Evolutionary conservation across 2,113 vertebrate genomes (phyloP).

Genomic region (Proteles cristata): DNA sequence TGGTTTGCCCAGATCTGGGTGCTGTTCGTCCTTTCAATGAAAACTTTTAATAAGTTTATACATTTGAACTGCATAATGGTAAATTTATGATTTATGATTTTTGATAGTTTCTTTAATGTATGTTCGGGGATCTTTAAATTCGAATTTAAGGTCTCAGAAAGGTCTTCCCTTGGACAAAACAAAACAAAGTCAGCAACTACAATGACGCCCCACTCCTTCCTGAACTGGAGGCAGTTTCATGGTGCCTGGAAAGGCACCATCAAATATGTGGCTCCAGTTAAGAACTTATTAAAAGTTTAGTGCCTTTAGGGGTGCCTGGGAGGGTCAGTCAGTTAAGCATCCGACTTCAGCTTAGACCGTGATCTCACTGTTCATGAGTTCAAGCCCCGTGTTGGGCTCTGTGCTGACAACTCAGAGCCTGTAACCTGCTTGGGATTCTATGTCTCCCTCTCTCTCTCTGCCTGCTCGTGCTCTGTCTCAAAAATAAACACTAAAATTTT

Average conservation of each 20-base stretch:
- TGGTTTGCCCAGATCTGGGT: neutral
- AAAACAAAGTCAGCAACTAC: neutral
- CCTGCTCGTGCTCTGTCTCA: too few relatives aligned
- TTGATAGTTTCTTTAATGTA: neutral
- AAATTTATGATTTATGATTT: neutral
- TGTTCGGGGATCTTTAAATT: neutral
- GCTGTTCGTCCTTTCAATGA: neutral
- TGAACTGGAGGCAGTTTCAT: neutral
- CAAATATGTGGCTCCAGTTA: rapidly evolving
- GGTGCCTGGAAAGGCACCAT: neutral
- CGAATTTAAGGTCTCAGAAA: neutral
- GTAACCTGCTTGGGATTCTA: too few relatives aligned
- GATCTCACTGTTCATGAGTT: too few relatives aligned
- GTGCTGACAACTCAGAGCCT: too few relatives aligned
- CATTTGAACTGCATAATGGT: neutral
- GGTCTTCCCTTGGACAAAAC: neutral
- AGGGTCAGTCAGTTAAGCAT: too few relatives aligned
- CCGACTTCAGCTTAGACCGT: too few relatives aligned
- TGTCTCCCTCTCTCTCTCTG: too few relatives aligned
- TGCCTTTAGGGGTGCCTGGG: neutral
- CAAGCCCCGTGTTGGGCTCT: too few relatives aligned
- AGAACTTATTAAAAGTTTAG: neutral
- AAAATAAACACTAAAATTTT: too few relatives aligned
- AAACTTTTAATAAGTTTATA: neutral
- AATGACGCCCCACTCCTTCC: neutral